A percentile compares a stretch with the other conserved stretches of the same genome.
Conservation (phyloP, 2,797 vertebrate species). For the Petrocephalus schoutedeni region DNA sequence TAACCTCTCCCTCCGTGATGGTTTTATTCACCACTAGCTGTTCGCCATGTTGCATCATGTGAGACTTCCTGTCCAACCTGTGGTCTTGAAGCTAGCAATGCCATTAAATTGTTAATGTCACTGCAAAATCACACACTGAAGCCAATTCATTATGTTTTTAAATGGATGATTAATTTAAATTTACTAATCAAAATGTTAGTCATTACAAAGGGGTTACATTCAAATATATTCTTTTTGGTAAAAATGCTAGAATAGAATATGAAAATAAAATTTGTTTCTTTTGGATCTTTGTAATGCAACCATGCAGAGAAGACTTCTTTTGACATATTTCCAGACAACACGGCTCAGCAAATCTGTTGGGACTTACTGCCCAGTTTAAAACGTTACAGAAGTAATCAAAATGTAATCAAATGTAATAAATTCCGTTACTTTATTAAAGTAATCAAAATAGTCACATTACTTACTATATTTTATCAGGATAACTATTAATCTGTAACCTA, state of each 20-base stretch:
- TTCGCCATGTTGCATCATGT: conserved; percentile 56
- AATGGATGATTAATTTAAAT: background rate
- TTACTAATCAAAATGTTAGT: background rate
- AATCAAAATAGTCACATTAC: background rate
- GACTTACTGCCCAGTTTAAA: background rate
- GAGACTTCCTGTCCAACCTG: conserved; percentile 62
- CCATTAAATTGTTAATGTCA: background rate
- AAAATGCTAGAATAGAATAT: background rate
- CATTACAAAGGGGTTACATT: background rate
- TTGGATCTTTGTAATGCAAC: background rate
- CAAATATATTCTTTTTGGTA: background rate
- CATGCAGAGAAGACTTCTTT: background rate
- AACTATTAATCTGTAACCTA: background rate
- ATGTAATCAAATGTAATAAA: background rate
- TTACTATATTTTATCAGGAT: background rate
- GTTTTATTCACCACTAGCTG: conserved; percentile 63
- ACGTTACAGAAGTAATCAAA: background rate
- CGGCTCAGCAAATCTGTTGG: background rate
- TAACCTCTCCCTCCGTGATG: conserved; percentile 71
- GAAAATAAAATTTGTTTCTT: background rate
- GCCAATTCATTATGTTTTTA: background rate
- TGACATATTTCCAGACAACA: background rate
- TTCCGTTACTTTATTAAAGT: background rate
- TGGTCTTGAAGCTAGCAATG: conserved; percentile 58
- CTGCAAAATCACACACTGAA: background rate